Evolutionary conservation across 2,888 invertebrate genomes (phyloP).

Genomic region (Bimastos eiseni): DNA sequence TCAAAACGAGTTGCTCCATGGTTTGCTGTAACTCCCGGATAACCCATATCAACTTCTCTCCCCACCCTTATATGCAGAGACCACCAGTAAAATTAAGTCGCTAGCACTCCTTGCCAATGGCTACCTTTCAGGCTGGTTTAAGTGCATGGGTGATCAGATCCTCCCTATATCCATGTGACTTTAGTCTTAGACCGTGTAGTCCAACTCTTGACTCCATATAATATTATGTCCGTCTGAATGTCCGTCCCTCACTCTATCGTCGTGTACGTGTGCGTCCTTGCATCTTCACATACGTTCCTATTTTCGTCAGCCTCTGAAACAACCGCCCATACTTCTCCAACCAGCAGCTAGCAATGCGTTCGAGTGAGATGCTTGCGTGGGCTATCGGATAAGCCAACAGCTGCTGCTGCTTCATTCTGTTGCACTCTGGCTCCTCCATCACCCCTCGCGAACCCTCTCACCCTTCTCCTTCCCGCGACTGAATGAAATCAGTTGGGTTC

Average conservation of each 20-base stretch:
- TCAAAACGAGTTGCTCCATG: no score
- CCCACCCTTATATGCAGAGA: no score
- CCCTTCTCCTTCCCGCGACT: neutral
- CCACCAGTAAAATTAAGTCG: no score
- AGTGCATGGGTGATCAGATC: no score
- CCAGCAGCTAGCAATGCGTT: neutral
- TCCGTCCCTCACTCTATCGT: neutral
- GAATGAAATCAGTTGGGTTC: neutral
- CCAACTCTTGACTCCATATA: no score
- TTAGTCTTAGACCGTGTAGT: neutral
- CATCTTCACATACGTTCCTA: neutral
- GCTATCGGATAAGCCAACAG: neutral
- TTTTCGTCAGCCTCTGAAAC: neutral
- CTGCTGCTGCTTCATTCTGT: neutral
- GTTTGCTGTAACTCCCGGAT: no score
- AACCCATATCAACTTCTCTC: no score
- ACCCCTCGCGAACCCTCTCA: no score
- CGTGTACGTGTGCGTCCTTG: neutral
- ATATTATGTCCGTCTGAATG: neutral
- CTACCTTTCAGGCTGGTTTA: no score
- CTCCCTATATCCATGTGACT: neutral
- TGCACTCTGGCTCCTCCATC: neutral
- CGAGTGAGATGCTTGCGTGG: constrained; percentile 13
- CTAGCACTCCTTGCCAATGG: no score
- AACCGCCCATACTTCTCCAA: neutral